Percentiles rank a stretch among this genome's conserved stretches.
Conservation (phyloP, 2,797 vertebrate genomes). For the Echiichthys vipera region DNA sequence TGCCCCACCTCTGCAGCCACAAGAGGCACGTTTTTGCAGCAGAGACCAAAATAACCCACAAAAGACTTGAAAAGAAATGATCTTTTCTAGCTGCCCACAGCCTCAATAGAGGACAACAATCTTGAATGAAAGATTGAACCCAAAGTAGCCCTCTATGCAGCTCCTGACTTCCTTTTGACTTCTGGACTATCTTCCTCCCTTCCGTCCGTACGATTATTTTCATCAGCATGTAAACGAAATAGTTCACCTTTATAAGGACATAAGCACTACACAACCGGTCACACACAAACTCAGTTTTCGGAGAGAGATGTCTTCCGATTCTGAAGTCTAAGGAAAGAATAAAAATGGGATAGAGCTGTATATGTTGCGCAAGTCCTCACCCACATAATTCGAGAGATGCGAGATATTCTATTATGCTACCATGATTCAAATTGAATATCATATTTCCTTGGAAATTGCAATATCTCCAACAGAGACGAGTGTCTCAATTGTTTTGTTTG, state of each 20-base stretch:
- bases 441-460: conserved; percentile 16
- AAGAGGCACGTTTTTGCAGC: conserved; percentile 52
- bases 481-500: conserved; percentile 42
- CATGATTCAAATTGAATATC: conserved; percentile 24
- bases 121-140: conserved; percentile 34
- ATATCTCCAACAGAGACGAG: conserved; percentile 32
- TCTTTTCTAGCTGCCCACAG: conserved; percentile 36
- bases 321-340: conserved; percentile 43
- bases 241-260: conserved; percentile 18
- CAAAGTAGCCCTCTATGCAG: conserved; percentile 71
- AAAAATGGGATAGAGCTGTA: conserved; percentile 47
- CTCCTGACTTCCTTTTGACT: conserved; percentile 75
- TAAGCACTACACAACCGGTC: conserved; percentile 15
- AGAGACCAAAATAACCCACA: conserved; percentile 47
- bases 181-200: conserved; percentile 33
- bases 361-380: conserved; percentile 41
- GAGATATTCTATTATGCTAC: conserved; percentile 13
- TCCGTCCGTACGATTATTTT: conserved; percentile 39
- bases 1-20: conserved; percentile 51
- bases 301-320: conserved; percentile 43
- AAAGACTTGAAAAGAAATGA: conserved; percentile 24
- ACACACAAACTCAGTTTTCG: conserved; percentile 6
- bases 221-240: conserved; percentile 63
- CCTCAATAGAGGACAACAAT: conserved; percentile 28
- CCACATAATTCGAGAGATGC: conserved; percentile 14